Base-by-base conservation (phyloP, 1,140 invertebrate genomes). In the Lepidurus apus region DNA sequence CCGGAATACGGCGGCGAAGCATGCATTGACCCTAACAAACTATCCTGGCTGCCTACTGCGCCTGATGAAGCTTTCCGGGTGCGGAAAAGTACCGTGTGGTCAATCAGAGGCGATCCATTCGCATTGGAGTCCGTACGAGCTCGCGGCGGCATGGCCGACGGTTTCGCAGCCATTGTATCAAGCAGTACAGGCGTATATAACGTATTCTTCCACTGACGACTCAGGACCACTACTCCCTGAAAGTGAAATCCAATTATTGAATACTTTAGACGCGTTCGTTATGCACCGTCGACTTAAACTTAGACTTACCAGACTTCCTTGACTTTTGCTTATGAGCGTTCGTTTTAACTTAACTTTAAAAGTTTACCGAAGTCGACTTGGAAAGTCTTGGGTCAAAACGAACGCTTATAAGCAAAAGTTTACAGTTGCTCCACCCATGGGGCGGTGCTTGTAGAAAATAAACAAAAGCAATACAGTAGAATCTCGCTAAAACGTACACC, bases 181-280 rank as follows among this genome's bases (percentile, higher is more conserved):
- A 96, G 88, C 45, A 97, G 86, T 74, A 96, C 87, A 0, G 96
- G 96, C 81, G 96, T 97, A 83, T 98, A 97, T 2, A 98, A 86
- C 5, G 95, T 93, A 85, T 96, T 97, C 85, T 98, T 98, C 96
- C 96, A 98, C 84, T 98, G 95, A 3, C 96, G 89, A 82, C 94
- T 96, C 24, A 98, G 84, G 74, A 95, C 94, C 83, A 96, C 91
- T 24, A 97, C 91, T n/a, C 94, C 95, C 90, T 95, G 85, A 81
- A 80, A 79, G 13, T n/a, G 1, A 13, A 13, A 65, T n/a, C 6
- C 17, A 21, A 3, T 34, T 34, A 34, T 3, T 34, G 34, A 34
- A 34, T 34, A 34, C 34, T 34, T 34, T n/a, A n/a, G n/a, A n/a
- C n/a, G n/a, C n/a, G n/a, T n/a, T n/a, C n/a, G n/a, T n/a, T n/a